Conservation (phyloP, 1,140 invertebrate species). For the Drosophila repleta region DNA sequence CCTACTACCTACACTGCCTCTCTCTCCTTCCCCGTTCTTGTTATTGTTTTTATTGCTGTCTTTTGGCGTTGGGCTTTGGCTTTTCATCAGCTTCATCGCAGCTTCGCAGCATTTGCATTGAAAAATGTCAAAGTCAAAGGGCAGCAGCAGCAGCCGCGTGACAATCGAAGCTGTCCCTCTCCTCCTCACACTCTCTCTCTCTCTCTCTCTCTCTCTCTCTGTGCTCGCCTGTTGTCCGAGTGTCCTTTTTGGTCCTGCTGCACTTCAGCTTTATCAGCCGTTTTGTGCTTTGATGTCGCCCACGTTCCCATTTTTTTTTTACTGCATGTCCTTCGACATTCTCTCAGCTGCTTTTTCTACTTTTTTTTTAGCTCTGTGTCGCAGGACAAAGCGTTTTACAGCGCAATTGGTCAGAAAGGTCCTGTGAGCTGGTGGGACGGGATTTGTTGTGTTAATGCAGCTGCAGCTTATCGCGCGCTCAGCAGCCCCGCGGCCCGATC, state of each 20-base stretch:
- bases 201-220: neutral
- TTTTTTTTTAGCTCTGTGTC: conserved; percentile 5
- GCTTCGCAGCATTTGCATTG: conserved; percentile 73
- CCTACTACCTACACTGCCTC: neutral
- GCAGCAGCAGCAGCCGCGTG: conserved; percentile 25
- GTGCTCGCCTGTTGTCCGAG: conserved; percentile 32
- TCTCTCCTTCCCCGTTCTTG: neutral
- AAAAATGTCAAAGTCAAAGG: conserved; percentile 76
- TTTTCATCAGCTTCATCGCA: conserved; percentile 68
- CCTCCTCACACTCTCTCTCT: neutral
- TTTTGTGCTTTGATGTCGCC: conserved; percentile 45
- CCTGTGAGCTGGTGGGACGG: neutral
- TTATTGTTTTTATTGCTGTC: conserved; percentile 67
- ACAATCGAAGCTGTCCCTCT: conserved; percentile 40
- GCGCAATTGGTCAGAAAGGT: conserved; percentile 37
- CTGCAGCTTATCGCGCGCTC: conserved; percentile 71
- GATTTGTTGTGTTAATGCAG: conserved; percentile 40
- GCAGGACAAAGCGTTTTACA: conserved; percentile 24
- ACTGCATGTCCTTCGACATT: conserved; percentile 15
- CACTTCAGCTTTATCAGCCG: conserved; percentile 48
- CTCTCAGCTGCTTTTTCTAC: neutral
- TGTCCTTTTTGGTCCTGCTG: conserved; percentile 48
- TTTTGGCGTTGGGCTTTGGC: conserved; percentile 54
- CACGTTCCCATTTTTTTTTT: conserved; percentile 1
- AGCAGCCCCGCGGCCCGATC: conserved; percentile 59